Evolutionary conservation across 2,113 vertebrate genomes (phyloP).

Genomic region (Tenebrosternarchus preto): DNA sequence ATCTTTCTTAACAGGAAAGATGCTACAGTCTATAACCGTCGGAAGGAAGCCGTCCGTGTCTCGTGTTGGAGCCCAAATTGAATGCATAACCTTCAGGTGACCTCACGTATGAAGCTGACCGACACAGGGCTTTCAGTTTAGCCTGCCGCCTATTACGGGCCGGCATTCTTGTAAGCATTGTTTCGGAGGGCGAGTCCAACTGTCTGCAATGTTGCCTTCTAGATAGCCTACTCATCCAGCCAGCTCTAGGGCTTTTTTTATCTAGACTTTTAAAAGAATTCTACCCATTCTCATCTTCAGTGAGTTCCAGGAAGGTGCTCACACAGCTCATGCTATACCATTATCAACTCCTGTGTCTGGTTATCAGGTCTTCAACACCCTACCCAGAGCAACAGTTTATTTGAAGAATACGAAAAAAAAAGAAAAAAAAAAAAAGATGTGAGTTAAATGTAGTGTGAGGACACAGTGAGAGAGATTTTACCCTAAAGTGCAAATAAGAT

Average conservation of each 20-base stretch:
- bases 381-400: conserved; percentile 43
- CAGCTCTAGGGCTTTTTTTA: conserved; percentile 48
- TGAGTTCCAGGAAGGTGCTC: conserved; percentile 23
- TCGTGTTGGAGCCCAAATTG: neutral
- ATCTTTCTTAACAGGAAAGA: neutral
- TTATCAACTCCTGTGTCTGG: conserved; percentile 26
- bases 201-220: conserved; percentile 33
- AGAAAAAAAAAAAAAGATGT: neutral
- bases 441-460: neutral
- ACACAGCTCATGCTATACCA: conserved; percentile 23
- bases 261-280: conserved; percentile 38
- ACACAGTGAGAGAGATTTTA: neutral
- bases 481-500: neutral
- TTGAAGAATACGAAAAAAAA: conserved; percentile 10
- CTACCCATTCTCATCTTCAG: conserved; percentile 31
- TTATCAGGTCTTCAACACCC: conserved; percentile 46
- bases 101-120: neutral
- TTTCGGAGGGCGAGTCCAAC: conserved; percentile 33
- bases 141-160: neutral
- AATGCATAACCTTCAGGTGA: neutral
- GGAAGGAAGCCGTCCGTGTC: neutral
- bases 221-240: conserved; percentile 23
- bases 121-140: neutral
- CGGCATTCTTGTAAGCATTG: conserved; percentile 36
- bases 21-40: neutral